Evolutionary conservation across 2,888 invertebrate genomes (phyloP).

Genomic region (Catocala nupta): DNA sequence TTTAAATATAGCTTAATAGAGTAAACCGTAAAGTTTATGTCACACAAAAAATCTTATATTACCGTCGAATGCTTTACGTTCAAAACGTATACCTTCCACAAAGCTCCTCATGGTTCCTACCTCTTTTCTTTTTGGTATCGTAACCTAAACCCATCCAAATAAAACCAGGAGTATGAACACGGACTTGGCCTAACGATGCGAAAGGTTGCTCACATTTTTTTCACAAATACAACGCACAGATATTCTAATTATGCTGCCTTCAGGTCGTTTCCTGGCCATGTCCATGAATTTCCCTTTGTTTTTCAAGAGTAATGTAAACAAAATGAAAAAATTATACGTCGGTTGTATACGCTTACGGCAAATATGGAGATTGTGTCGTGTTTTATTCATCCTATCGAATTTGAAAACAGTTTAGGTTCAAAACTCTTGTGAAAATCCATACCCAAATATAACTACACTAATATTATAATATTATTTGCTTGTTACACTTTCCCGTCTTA

Average conservation of each 20-base stretch:
- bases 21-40: too few species aligned
- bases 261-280: slow-evolving; percentile 48
- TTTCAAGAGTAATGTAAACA: slow-evolving; percentile 54
- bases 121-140: slow-evolving; percentile 8
- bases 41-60: too few species aligned
- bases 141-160: slow-evolving; percentile 32
- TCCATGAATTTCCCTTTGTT: slow-evolving; percentile 53
- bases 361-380: slow-evolving; percentile 44
- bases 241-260: slow-evolving; percentile 66
- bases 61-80: too few species aligned
- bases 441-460: too few species aligned
- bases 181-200: slow-evolving; percentile 35
- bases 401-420: not conserved
- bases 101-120: too few species aligned
- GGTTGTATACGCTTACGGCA: slow-evolving; percentile 49
- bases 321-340: slow-evolving; percentile 46
- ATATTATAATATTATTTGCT: too few species aligned
- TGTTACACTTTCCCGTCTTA: too few species aligned
- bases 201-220: slow-evolving; percentile 33
- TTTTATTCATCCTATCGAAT: slow-evolving; percentile 26
- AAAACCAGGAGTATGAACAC: slow-evolving; percentile 29
- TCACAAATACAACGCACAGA: slow-evolving; percentile 48
- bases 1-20: too few species aligned
- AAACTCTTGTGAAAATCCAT: too few species aligned
- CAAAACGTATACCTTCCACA: too few species aligned